Base-by-base conservation (phyloP, 2,888 invertebrate species). In the Desoria tigrina region DNA sequence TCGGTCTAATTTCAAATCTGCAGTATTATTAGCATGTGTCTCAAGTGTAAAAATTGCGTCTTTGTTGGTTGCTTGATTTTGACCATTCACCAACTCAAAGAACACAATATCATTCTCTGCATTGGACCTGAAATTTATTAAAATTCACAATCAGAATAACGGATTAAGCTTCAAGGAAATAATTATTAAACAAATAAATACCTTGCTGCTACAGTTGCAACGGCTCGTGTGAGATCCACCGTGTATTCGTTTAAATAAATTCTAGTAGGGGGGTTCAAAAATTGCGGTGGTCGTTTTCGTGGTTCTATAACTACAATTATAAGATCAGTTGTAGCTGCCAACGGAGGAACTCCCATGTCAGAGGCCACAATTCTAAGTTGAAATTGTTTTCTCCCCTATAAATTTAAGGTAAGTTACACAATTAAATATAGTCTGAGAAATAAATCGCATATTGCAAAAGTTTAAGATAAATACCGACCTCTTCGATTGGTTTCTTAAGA, bases 61-160 rank as follows among this genome's bases (percentile, higher is more conserved):
- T 79, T 89, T 89, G 78, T 93, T 93, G 1, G 92, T 91, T 80
- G 92, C 92, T 77, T 89, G 89, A 0, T 92, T 92, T 78, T 90
- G 87, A 0, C 93, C 92, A 74, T 87, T 86, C 7, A 91, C 86
- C 61, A 94, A 81, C 78, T 90, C 89, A 78, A 92, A 94, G 69
- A 88, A 86, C 14, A 92, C 83, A 77, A 87, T 86, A 59, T 86
- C 85, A 26, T 77, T 77, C 77, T 88, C 87, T 74, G 89, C 89
- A 79, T 90, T 91, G 3, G 92, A 91, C 45, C 88, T 87, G 75
- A n/a, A 24, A 63, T 54, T 54, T 9, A 42, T 37, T n/a, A 21
- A 56, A 16, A 42, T 18, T 9, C 49, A 16, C 18, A 49, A 16
- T 18, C 21, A 18, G 14, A 49, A 49, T 7, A 16, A 11, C 18